Percentiles rank a stretch among this genome's conserved stretches.
phyloP scores from a whole-genome alignment of 2,113 vertebrate genomes.

The Phasianus colchicus region DNA sequence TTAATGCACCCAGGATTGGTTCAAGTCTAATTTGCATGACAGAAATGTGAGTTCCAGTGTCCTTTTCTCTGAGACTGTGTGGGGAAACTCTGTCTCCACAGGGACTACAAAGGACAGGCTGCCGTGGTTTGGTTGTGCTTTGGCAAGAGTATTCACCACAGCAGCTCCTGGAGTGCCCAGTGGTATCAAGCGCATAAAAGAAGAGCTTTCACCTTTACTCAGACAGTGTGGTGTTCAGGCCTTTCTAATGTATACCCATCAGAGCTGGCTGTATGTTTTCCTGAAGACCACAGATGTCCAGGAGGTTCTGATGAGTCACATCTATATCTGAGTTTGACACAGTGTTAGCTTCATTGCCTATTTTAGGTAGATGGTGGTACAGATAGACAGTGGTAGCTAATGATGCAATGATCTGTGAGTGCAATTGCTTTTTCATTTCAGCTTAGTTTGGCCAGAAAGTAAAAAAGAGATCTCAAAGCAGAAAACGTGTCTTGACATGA shows the following conservation, averaged over 20 bases:
- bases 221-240: not conserved
- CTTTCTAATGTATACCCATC: not conserved
- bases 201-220: not conserved
- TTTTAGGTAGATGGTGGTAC: not conserved
- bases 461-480: conserved; percentile 14
- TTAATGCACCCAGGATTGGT: conserved; percentile 40
- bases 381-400: not conserved
- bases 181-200: not conserved
- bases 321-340: not conserved
- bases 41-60: conserved; percentile 8
- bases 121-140: not conserved
- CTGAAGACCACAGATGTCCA: not conserved
- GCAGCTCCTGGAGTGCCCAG: not conserved
- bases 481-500: not conserved
- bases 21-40: conserved; percentile 21
- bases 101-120: not conserved
- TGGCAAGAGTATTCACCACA: not conserved
- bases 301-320: not conserved
- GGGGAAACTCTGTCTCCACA: not conserved
- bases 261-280: not conserved
- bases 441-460: not conserved
- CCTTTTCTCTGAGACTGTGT: not conserved
- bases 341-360: not conserved
- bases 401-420: not conserved
- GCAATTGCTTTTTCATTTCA: conserved; percentile 12